phyloP scores from a whole-genome alignment of 2,797 vertebrate species.

The Pyrrhura leucotis region DNA sequence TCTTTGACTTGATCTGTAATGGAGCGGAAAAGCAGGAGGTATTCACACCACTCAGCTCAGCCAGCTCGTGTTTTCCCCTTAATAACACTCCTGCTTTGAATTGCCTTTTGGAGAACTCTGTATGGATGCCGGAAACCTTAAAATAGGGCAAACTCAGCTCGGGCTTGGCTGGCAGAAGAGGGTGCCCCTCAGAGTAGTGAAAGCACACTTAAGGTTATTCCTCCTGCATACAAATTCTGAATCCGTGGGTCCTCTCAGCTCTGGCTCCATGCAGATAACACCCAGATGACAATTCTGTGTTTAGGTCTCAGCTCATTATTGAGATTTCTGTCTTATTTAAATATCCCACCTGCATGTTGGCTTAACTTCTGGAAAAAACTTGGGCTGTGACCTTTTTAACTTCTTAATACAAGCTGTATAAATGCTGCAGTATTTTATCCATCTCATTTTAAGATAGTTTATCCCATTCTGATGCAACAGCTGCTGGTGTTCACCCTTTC shows the following conservation, averaged over 20 bases:
- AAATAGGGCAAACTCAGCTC: not conserved
- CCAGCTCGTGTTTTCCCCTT: not conserved
- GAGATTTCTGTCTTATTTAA: not conserved
- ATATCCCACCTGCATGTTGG: not conserved
- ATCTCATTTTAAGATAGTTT: not conserved
- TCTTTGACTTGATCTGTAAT: not conserved
- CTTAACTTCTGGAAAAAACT: not conserved
- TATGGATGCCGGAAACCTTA: not conserved
- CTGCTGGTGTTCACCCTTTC: not conserved
- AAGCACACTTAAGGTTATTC: not conserved
- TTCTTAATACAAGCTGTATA: not conserved
- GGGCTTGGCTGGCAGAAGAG: not conserved
- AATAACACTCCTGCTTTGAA: constrained; percentile 1
- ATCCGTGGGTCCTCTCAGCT: not conserved
- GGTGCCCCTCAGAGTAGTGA: not conserved
- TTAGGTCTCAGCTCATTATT: not conserved
- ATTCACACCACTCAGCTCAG: not conserved
- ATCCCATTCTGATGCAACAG: not conserved
- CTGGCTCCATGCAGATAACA: not conserved
- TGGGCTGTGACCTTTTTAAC: not conserved
- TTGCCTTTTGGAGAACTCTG: not conserved
- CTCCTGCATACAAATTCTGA: not conserved
- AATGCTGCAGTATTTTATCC: not conserved
- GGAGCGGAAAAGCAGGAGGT: not conserved
- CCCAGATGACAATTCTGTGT: not conserved